Evolutionary conservation across 35 echinoderm and acorn worm species (phyloP).

Genomic region (Hemicentrotus pulcherrimus): DNA sequence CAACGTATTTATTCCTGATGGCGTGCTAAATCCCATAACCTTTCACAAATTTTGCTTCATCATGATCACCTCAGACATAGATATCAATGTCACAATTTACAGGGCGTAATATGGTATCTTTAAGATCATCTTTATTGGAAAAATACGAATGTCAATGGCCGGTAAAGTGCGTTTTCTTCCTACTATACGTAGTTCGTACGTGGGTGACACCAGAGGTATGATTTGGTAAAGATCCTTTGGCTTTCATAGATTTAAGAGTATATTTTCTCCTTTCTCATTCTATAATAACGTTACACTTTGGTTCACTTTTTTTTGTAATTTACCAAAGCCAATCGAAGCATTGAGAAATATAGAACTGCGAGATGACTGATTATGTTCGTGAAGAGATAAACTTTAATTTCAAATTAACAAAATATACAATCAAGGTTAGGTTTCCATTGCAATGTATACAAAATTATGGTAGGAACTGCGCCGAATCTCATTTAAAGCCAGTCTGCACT

Average conservation of each 20-base stretch:
- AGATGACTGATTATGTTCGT: too few species aligned
- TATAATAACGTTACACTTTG: too few species aligned
- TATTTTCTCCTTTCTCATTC: too few species aligned
- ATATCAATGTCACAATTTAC: neutral
- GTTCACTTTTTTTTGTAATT: too few species aligned
- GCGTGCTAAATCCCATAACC: neutral
- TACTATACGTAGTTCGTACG: neutral
- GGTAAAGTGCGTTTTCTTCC: neutral
- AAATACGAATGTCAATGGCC: constrained; percentile 3
- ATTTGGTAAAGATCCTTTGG: neutral
- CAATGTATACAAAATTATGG: too few species aligned
- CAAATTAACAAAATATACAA: too few species aligned
- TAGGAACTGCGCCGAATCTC: too few species aligned
- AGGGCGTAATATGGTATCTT: neutral
- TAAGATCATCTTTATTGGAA: neutral
- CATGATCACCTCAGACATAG: neutral
- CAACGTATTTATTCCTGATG: neutral
- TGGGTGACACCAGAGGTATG: neutral
- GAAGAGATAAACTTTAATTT: too few species aligned
- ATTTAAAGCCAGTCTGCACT: too few species aligned
- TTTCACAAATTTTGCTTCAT: neutral
- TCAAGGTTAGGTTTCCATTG: too few species aligned
- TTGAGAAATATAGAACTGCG: too few species aligned
- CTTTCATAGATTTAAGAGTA: neutral
- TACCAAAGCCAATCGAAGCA: too few species aligned